phyloP scores from a whole-genome alignment of 2,113 vertebrate genomes.

The Falco punctatus region DNA sequence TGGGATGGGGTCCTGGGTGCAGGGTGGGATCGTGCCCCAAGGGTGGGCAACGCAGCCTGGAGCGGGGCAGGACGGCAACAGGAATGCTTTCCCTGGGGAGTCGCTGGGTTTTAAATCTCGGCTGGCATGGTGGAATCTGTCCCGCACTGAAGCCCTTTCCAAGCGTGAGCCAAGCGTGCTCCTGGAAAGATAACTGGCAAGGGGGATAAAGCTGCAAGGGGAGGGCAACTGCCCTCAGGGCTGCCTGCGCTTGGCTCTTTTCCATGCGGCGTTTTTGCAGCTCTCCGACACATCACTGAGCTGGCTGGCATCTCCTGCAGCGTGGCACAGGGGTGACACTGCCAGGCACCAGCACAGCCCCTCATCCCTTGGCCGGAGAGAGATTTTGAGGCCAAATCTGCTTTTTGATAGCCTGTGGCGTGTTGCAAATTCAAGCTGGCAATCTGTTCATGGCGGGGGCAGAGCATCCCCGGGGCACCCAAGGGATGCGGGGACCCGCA shows the following conservation, averaged over 20 bases:
- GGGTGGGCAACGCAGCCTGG: fast-evolving
- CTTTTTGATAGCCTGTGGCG: not conserved
- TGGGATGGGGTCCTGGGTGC: not conserved
- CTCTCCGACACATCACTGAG: not conserved
- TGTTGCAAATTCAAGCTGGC: not conserved
- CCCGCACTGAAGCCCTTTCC: not conserved
- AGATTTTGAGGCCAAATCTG: not conserved
- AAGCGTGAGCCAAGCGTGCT: not conserved
- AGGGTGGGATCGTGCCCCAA: fast-evolving
- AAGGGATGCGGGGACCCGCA: fast-evolving
- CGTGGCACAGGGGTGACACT: not conserved
- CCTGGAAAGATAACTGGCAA: not conserved
- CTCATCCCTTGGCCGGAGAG: not conserved
- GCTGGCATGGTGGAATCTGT: not conserved
- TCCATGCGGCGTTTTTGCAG: not conserved
- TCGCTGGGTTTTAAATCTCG: not conserved
- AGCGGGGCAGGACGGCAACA: not conserved
- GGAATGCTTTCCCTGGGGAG: not conserved
- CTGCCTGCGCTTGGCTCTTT: not conserved
- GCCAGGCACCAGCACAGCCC: not conserved
- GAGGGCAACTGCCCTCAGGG: not conserved
- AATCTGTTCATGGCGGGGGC: not conserved
- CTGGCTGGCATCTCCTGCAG: not conserved
- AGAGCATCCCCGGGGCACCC: not conserved
- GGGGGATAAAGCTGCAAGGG: not conserved